Base-by-base conservation (phyloP, 37 sponge, comb jelly and placozoan species). In the Lycopodina hypogea region DNA sequence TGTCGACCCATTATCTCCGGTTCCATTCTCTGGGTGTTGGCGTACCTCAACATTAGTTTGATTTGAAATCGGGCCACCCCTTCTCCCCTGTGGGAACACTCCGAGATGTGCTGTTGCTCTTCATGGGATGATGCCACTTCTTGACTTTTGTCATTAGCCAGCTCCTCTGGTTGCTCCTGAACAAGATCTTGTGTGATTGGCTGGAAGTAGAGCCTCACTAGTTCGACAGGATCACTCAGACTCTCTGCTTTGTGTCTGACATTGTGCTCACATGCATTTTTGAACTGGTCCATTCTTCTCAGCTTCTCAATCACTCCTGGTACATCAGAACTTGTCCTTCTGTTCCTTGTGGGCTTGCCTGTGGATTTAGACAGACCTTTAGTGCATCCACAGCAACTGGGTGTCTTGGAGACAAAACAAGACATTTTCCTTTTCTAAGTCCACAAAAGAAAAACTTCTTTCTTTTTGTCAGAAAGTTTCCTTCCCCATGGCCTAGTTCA, bases 181-280 rank as follows among this genome's bases (percentile, higher is more conserved):
- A 45, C 71, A 41, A 70, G 48, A 6, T 70, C n/a, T 3, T 70
- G 17, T 18, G 48, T 41, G 48, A 70, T 41, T 14, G n/a, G 33
- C 21, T 48, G 39, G 71, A 70, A 70, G 45, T 28, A 41, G 3
- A 2, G 23, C 14, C 8, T 9, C 71, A 65, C 30, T 24, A 70
- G 12, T 70, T 14, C n/a, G 2, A 35, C 71, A 41, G 45, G n/a
- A 18, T 70, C 48, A 48, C 39, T 70, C 45, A 70, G 8, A 23
- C 41, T 38, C 48, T 70, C 48, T 2, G 48, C 71, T 70, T 23
- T 28, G 21, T 70, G 71, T 41, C 48, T 70, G n/a, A 45, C 38
- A 14, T 41, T n/a, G 35, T 70, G 11, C 2, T 70, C 45, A 4
- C 24, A 4, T 9, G 48, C 42, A 70, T 70, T 38, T 45, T 40